Evolutionary conservation across 1,140 invertebrate species (phyloP).

Genomic region (Microvelia longipes): DNA sequence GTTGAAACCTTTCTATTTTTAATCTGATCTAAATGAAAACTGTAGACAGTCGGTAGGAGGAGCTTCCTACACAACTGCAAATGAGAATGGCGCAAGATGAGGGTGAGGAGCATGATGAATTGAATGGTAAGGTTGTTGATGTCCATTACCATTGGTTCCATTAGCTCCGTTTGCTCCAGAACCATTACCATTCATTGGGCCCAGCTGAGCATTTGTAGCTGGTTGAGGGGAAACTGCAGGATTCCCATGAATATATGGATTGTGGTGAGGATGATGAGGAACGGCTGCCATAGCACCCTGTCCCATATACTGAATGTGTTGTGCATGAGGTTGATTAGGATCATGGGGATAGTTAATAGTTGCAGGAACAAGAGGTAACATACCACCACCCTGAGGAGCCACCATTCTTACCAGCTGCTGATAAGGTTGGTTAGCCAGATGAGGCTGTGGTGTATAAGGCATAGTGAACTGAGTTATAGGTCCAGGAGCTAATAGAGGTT

Average conservation of each 20-base stretch:
- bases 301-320: conserved; percentile 42
- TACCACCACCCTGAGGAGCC: conserved; percentile 23
- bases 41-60: background rate
- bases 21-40: background rate
- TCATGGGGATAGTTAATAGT: conserved; percentile 37
- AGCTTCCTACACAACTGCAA: background rate
- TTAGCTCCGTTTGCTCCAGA: conserved; percentile 1
- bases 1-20: background rate
- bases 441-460: conserved; percentile 26
- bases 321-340: conserved; percentile 28
- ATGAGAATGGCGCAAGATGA: background rate
- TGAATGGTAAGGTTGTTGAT: background rate
- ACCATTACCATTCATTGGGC: conserved; percentile 17
- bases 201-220: conserved; percentile 4
- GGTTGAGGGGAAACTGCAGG: conserved; percentile 24
- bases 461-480: conserved; percentile 30
- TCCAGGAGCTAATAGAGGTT: conserved; percentile 60
- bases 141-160: conserved; percentile 6
- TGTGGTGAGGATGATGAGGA: conserved; percentile 41
- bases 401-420: conserved; percentile 37
- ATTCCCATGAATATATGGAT: conserved; percentile 42
- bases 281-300: conserved; percentile 29
- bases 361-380: conserved; percentile 24
- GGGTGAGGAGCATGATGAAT: background rate
- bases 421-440: conserved; percentile 30